These are phyloP conservation scores for Formica exsecta DNA, from an alignment of 1,140 invertebrate genomes.

Conservation along the genomic window DNA sequence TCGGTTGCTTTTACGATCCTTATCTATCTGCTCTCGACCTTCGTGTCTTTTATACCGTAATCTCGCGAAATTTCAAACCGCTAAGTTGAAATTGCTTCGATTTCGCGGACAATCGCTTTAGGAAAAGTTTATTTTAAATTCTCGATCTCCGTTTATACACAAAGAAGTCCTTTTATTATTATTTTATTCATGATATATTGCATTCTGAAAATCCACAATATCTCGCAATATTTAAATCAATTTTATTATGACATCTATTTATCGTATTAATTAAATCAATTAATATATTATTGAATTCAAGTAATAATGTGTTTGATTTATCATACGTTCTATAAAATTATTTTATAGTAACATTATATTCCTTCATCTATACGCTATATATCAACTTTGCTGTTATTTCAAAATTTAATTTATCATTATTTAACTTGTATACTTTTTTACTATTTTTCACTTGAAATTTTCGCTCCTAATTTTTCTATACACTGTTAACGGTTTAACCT, in stretches of 20 bases:
- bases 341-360: conserved; percentile 16
- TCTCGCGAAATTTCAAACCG: conserved; percentile 11
- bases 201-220: background rate
- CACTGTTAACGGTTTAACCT: background rate
- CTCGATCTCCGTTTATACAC: background rate
- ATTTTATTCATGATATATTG: background rate
- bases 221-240: background rate
- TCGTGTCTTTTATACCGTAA: conserved; percentile 5
- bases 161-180: background rate
- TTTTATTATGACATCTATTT: background rate
- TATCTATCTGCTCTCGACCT: conserved; percentile 23
- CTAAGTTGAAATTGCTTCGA: conserved; percentile 2
- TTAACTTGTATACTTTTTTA: background rate
- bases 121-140: conserved; percentile 19
- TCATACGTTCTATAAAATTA: background rate
- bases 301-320: background rate
- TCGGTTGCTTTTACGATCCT: conserved; percentile 14
- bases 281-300: conserved; percentile 1
- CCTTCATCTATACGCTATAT: background rate
- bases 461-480: too few species aligned
- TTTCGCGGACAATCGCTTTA: conserved; percentile 1
- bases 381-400: background rate
- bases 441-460: background rate
- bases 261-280: background rate
- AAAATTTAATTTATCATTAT: conserved; percentile 17